Conservation (phyloP, 2,888 invertebrate species). For the Catocala sponsa region DNA sequence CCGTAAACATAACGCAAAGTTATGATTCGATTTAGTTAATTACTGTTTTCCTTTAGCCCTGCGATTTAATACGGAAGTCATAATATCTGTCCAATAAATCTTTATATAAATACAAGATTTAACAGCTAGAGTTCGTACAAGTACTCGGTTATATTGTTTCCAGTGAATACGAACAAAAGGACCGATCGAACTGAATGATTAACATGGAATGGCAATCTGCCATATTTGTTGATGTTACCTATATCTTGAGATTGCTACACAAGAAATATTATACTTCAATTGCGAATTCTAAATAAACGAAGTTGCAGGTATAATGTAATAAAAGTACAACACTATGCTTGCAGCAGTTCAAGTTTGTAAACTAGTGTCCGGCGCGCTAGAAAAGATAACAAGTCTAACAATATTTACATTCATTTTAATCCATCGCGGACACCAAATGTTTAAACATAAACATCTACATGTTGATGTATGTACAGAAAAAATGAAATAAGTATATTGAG, state of each 20-base stretch:
- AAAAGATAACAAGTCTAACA: constrained; percentile 45
- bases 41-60: too few relatives aligned
- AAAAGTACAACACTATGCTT: background rate
- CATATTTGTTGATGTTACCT: constrained; percentile 6
- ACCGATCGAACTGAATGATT: constrained; percentile 29
- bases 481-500: background rate
- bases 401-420: constrained; percentile 60
- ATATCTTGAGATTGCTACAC: background rate
- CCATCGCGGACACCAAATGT: constrained; percentile 52
- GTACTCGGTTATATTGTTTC: constrained; percentile 29
- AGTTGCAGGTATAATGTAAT: background rate
- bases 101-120: constrained; percentile 10
- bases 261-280: background rate
- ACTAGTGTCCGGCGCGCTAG: constrained; percentile 4
- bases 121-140: constrained; percentile 8
- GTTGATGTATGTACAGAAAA: background rate
- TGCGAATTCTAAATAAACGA: background rate
- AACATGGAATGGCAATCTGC: constrained; percentile 9
- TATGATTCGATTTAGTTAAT: too few relatives aligned
- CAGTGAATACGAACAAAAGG: constrained; percentile 38
- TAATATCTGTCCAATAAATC: background rate
- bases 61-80: background rate
- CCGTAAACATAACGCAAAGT: background rate
- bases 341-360: constrained; percentile 19
- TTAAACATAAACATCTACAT: constrained; percentile 21